Evolutionary conservation across 2,113 vertebrate genomes (phyloP).

Genomic region (Sander vitreus): DNA sequence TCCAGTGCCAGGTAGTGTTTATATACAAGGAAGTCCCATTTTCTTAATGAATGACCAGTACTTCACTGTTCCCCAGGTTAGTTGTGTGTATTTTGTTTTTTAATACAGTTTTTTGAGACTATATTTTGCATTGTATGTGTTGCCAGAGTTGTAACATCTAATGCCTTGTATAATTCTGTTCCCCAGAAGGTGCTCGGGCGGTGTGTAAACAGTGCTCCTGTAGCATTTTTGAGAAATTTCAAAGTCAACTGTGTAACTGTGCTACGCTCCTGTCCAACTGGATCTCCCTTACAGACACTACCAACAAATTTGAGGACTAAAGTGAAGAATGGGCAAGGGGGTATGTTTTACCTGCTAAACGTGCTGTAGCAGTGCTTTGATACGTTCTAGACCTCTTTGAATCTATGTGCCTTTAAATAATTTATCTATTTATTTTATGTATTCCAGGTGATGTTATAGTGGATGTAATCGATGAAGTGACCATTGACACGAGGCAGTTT

Average conservation of each 20-base stretch:
- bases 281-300: conserved; percentile 57
- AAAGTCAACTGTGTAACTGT: conserved; percentile 78
- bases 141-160: conserved; percentile 4
- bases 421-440: conserved; percentile 10
- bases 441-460: conserved; percentile 75
- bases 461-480: conserved; percentile 67
- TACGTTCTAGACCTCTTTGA: neutral
- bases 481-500: conserved; percentile 63
- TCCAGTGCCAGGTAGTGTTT: conserved; percentile 72
- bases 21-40: conserved; percentile 90
- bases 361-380: neutral
- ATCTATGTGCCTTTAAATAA: neutral
- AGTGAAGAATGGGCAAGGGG: conserved; percentile 79
- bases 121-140: neutral
- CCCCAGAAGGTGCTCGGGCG: conserved; percentile 87
- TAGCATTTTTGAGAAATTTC: conserved; percentile 89
- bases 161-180: conserved; percentile 6
- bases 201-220: conserved; percentile 86
- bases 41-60: conserved; percentile 82
- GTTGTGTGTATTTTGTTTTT: neutral
- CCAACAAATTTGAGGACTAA: conserved; percentile 58
- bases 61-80: conserved; percentile 93
- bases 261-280: conserved; percentile 76
- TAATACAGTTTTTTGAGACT: neutral
- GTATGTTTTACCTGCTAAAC: conserved; percentile 60